Conservation (phyloP, 23 tunicate genomes). For the Clavelina lepadiformis region DNA sequence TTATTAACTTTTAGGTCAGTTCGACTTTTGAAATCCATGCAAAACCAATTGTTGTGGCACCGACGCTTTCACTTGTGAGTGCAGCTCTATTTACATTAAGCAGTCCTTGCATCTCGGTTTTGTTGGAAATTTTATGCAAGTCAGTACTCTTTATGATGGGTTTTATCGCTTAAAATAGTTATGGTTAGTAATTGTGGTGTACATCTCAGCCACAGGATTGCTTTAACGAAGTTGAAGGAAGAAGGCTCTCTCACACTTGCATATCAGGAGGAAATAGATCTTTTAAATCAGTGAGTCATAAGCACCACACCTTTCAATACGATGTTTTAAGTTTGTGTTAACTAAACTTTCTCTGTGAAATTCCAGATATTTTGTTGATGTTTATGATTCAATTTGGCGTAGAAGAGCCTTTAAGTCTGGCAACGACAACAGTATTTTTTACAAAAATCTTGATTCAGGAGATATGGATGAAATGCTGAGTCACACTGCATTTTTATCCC, state of each 20-base stretch:
- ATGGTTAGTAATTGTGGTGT: too few relatives aligned
- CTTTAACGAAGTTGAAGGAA: neutral
- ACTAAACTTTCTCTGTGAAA: too few relatives aligned
- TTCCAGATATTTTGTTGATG: constrained; percentile 35
- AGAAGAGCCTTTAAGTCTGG: constrained; percentile 36
- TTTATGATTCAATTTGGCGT: constrained; percentile 47
- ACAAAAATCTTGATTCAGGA: neutral
- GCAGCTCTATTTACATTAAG: constrained; percentile 17
- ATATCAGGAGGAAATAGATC: neutral
- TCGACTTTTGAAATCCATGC: neutral
- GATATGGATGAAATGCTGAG: neutral
- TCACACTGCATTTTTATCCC: constrained; percentile 2
- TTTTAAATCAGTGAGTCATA: constrained; percentile 6
- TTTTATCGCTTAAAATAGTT: too few relatives aligned
- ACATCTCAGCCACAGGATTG: neutral
- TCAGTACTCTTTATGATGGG: neutral
- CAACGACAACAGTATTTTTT: too few relatives aligned
- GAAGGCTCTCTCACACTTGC: neutral
- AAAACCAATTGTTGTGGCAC: neutral
- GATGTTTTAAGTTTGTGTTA: too few relatives aligned
- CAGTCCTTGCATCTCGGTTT: constrained; percentile 7
- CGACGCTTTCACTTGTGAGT: neutral
- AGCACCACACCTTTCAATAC: neutral
- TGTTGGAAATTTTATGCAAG: constrained; percentile 21
- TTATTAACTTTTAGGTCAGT: constrained; percentile 9